Evolutionary conservation across 2,113 vertebrate species (phyloP).

Genomic region (Lophochroa leadbeateri): DNA sequence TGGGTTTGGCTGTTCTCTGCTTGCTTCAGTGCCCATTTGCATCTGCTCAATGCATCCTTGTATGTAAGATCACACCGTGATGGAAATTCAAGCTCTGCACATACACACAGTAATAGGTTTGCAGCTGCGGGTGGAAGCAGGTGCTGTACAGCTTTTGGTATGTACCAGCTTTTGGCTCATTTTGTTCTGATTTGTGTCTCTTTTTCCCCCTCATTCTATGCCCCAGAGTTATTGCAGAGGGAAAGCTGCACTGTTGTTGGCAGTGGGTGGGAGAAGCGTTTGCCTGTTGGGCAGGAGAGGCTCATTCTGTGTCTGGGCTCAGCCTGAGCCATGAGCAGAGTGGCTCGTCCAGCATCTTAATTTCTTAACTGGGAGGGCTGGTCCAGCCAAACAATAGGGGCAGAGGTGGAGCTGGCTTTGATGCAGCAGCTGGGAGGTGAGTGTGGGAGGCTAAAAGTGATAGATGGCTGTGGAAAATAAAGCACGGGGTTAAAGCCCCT

Average conservation of each 20-base stretch:
- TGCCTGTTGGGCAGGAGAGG: neutral
- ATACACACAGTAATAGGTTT: neutral
- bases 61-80: neutral
- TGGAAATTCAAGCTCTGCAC: neutral
- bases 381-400: rapidly evolving
- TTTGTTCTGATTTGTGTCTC: neutral
- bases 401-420: neutral
- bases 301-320: neutral
- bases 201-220: neutral
- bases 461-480: neutral
- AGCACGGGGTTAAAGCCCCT: neutral
- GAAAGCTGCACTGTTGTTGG: neutral
- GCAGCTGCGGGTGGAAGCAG: neutral
- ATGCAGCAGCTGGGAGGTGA: neutral
- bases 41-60: neutral
- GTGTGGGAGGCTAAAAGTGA: neutral
- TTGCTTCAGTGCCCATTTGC: neutral
- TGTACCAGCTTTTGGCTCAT: neutral
- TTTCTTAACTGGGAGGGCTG: neutral
- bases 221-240: neutral
- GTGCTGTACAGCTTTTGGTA: neutral
- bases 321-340: neutral
- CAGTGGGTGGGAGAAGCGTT: neutral
- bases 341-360: neutral
- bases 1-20: neutral